Evolutionary conservation across 2,888 invertebrate species (phyloP).

Genomic region (Drosophila pseudotakahashii): DNA sequence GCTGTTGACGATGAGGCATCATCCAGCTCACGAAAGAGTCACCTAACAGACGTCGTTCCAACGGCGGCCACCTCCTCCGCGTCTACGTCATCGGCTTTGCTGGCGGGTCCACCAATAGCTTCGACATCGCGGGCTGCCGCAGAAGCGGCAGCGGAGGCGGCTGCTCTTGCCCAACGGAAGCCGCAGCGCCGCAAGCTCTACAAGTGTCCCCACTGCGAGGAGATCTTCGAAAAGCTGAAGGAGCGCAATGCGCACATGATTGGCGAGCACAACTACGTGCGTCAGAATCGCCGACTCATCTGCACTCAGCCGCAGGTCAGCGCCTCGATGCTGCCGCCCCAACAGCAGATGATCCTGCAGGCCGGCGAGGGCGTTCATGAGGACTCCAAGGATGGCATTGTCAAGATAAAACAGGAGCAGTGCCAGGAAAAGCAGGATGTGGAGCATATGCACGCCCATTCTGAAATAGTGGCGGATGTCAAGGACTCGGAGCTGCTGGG

Average conservation of each 20-base stretch:
- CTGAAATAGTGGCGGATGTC: slow-evolving; percentile 67
- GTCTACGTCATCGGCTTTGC: slow-evolving; percentile 68
- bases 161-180: slow-evolving; percentile 58
- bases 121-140: slow-evolving; percentile 65
- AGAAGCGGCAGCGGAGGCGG: slow-evolving; percentile 58
- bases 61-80: slow-evolving; percentile 67
- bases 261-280: slow-evolving; percentile 82
- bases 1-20: slow-evolving; percentile 58
- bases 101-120: slow-evolving; percentile 81
- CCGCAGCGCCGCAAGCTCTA: slow-evolving; percentile 81
- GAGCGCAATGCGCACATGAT: slow-evolving; percentile 84
- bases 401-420: slow-evolving; percentile 81
- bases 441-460: slow-evolving; percentile 21
- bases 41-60: slow-evolving; percentile 56
- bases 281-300: slow-evolving; percentile 82
- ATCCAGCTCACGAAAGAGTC: slow-evolving; percentile 46
- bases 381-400: slow-evolving; percentile 81
- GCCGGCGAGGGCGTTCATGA: slow-evolving; percentile 53
- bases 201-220: slow-evolving; percentile 82
- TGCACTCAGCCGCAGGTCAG: slow-evolving; percentile 66
- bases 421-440: slow-evolving; percentile 61
- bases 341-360: slow-evolving; percentile 34
- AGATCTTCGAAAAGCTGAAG: slow-evolving; percentile 81
- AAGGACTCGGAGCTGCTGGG: slow-evolving; percentile 64
- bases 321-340: slow-evolving; percentile 39